Evolutionary conservation across 1,140 invertebrate species (phyloP).

Genomic region (Drosophila athabasca): DNA sequence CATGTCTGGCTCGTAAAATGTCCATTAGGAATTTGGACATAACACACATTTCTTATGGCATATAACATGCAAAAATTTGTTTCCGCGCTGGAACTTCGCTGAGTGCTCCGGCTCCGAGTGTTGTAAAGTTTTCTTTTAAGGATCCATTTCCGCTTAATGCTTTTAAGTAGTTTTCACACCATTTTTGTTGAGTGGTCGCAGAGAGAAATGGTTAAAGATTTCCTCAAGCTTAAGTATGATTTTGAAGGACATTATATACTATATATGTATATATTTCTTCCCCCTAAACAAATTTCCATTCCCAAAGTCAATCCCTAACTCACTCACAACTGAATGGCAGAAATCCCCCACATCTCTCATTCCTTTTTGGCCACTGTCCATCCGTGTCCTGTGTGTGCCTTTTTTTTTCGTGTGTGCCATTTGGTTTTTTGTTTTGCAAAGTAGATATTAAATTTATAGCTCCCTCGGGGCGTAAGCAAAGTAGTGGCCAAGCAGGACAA

Average conservation of each 20-base stretch:
- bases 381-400: slow-evolving; percentile 19
- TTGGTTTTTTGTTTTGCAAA: slow-evolving; percentile 81
- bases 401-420: slow-evolving; percentile 49
- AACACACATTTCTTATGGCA: slow-evolving; percentile 51
- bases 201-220: background rate
- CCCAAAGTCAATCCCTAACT: slow-evolving; percentile 5
- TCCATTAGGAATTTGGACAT: slow-evolving; percentile 78
- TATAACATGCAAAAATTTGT: slow-evolving; percentile 71
- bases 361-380: slow-evolving; percentile 2
- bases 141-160: slow-evolving; percentile 18
- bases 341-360: slow-evolving; percentile 17
- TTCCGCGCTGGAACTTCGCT: slow-evolving; percentile 4
- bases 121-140: slow-evolving; percentile 67
- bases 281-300: too few relatives aligned
- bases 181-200: background rate
- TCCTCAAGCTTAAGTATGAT: background rate
- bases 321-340: background rate
- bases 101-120: slow-evolving; percentile 33
- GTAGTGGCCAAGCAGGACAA: slow-evolving; percentile 50
- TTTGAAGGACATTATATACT: background rate
- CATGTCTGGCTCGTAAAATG: slow-evolving; percentile 70
- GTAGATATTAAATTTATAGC: slow-evolving; percentile 84
- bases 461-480: slow-evolving; percentile 80
- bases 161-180: slow-evolving; percentile 32
- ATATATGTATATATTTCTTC: too few relatives aligned